Base-by-base conservation (phyloP, 2,113 vertebrate species). In the Cyanocitta stelleri region DNA sequence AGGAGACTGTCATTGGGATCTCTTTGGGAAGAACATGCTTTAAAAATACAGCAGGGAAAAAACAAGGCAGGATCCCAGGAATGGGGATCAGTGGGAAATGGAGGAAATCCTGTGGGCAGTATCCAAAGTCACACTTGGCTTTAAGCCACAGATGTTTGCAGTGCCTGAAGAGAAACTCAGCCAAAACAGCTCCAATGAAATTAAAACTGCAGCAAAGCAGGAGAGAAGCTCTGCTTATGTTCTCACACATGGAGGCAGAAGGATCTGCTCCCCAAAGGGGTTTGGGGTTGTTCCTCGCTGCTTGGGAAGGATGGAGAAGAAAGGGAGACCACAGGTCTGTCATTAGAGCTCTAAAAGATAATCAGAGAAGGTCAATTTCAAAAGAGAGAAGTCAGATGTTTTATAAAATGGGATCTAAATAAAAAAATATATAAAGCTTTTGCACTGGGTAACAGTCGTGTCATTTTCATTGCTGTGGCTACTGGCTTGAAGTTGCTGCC, bases 381-480 rank as follows among this genome's bases (percentile, higher is more conserved):
- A 49, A 4, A 32, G 16, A 43, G 18, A 55, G 51, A 17, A 77
- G 24, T 62, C 37, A 27, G 32, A 18, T 35, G 32, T 41, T 35
- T 46, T 35, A 14, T 19, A 30, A 67, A 90, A 74, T 13, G 7
- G 13, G 32, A 16, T 63, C 85, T 6, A 3, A 27, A 33, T 30
- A 18, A 56, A 14, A 32, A 56, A 23, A 18, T 1, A 26, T 1
- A 14, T 4, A 11, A 8, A 22, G 58, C 10, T 89, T 75, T 41
- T 76, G n/a, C 41, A 10, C 10, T n/a, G 29, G 10, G 26, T 79
- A 39, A 15, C 9, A 29, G 12, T 35, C 0, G 0, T 78, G 21
- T 17, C 32, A 18, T 90, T 82, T 64, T 64, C 41, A 9, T 67
- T 68, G 20, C 56, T 49, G 30, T 46, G 52, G 14, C 33, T 37